These are phyloP conservation scores for Pterobdella sp. DNA, from an alignment of 2,888 invertebrate genomes.

Conservation along the genomic window DNA sequence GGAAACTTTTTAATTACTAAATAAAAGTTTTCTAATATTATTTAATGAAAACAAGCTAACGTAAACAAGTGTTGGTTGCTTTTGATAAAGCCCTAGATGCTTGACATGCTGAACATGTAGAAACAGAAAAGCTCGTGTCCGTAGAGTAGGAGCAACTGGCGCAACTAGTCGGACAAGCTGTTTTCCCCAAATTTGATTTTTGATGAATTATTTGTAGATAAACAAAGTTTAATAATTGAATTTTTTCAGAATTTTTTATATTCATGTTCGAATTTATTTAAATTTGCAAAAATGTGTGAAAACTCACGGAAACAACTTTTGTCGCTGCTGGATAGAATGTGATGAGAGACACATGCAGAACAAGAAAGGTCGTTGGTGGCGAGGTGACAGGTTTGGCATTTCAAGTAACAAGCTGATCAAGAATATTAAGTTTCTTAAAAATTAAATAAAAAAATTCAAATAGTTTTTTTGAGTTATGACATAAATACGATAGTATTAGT, in stretches of 20 bases:
- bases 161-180: too few species aligned
- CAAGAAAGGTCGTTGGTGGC: conserved; percentile 17
- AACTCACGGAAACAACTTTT: conserved; percentile 29
- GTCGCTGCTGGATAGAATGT: conserved; percentile 6
- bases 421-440: too few species aligned
- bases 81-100: background rate
- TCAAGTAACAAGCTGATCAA: conserved; percentile 29
- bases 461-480: background rate
- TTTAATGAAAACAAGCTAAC: background rate
- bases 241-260: too few species aligned
- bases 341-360: background rate
- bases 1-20: background rate
- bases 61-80: background rate
- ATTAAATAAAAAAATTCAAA: conserved; percentile 5
- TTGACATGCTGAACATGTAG: conserved; percentile 23
- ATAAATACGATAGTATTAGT: too few species aligned
- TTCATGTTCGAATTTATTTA: background rate
- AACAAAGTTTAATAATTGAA: too few species aligned
- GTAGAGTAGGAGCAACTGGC: conserved; percentile 22
- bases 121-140: background rate
- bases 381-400: conserved; percentile 22
- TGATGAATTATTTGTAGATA: too few species aligned
- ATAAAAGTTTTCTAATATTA: background rate
- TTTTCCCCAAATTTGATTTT: too few species aligned
- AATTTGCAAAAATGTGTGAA: background rate